Percentiles rank a stretch among this genome's conserved stretches.
Evolutionary conservation across 2,797 vertebrate genomes (phyloP).

Genomic region (Myripristis murdjan): DNA sequence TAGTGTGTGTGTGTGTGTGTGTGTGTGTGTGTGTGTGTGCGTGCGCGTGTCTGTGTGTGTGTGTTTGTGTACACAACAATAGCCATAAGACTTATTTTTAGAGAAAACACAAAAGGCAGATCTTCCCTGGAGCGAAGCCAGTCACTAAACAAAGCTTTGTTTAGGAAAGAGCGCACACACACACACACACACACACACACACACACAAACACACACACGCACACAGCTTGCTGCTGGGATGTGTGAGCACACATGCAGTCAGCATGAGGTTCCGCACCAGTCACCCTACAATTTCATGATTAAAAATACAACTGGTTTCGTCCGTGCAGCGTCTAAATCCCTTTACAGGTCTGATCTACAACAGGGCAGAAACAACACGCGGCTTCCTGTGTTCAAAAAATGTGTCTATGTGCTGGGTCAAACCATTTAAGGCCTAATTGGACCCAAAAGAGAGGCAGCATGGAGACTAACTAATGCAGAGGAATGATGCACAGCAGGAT

Average conservation of each 20-base stretch:
- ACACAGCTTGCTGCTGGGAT: not conserved
- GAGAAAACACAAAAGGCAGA: conserved; percentile 75
- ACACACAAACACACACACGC: conserved; percentile 8
- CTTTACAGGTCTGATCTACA: not conserved
- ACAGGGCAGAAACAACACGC: not conserved
- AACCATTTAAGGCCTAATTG: too few species aligned
- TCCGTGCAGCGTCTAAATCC: not conserved
- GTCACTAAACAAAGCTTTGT: conserved; percentile 59
- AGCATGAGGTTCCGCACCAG: not conserved
- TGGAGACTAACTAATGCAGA: too few species aligned
- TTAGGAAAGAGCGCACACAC: conserved; percentile 42
- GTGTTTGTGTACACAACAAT: conserved; percentile 43
- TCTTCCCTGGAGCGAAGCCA: conserved; percentile 54
- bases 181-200: conserved; percentile 7
- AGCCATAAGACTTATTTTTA: conserved; percentile 65
- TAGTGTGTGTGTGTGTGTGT: conserved; percentile 12
- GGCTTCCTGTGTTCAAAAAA: too few species aligned
- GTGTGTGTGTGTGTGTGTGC: too few species aligned
- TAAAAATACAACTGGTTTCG: not conserved
- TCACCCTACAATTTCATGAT: not conserved
- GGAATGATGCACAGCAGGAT: too few species aligned
- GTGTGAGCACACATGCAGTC: not conserved
- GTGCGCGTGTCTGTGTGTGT: too few species aligned
- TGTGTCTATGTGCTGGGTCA: too few species aligned
- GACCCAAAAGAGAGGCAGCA: too few species aligned